These are phyloP conservation scores for Macquaria australasica DNA, from an alignment of 2,113 vertebrate genomes.

Conservation along the genomic window DNA sequence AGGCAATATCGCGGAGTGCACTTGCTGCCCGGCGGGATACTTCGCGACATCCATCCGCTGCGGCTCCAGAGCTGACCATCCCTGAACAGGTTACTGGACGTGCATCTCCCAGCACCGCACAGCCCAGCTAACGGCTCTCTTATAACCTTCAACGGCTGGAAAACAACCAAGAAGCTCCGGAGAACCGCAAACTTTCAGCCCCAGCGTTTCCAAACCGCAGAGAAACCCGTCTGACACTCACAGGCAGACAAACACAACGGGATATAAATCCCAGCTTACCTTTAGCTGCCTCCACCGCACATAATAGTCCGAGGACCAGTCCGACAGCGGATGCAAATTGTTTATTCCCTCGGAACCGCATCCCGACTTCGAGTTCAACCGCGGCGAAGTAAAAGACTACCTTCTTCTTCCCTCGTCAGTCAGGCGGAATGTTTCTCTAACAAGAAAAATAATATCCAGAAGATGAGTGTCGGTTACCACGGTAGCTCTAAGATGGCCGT, in stretches of 20 bases:
- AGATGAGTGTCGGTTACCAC: constrained; percentile 77
- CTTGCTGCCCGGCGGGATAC: constrained; percentile 66
- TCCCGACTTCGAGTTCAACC: constrained; percentile 79
- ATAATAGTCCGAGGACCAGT: constrained; percentile 86
- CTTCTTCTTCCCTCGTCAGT: constrained; percentile 64
- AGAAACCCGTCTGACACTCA: constrained; percentile 13
- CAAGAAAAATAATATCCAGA: constrained; percentile 79
- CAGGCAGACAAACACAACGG: constrained; percentile 25
- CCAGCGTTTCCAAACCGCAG: neutral
- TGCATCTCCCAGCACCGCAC: constrained; percentile 53
- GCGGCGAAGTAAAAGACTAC: constrained; percentile 43
- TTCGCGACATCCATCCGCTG: constrained; percentile 63
- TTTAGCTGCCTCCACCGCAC: constrained; percentile 85
- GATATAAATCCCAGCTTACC: constrained; percentile 80
- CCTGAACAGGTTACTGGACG: constrained; percentile 69
- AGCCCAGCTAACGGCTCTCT: neutral
- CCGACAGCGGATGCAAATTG: constrained; percentile 81
- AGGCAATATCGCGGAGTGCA: constrained; percentile 48
- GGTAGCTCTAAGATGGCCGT: constrained; percentile 88
- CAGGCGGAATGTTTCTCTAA: constrained; percentile 45
- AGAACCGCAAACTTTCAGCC: neutral
- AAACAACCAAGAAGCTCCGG: neutral
- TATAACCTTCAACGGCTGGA: constrained; percentile 19
- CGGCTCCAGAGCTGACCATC: constrained; percentile 65
- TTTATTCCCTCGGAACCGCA: constrained; percentile 83